A percentile compares a stretch with the other conserved stretches of the same genome.
Conservation (phyloP, 2,113 vertebrate genomes). For the Ivindomyrus marchei region DNA sequence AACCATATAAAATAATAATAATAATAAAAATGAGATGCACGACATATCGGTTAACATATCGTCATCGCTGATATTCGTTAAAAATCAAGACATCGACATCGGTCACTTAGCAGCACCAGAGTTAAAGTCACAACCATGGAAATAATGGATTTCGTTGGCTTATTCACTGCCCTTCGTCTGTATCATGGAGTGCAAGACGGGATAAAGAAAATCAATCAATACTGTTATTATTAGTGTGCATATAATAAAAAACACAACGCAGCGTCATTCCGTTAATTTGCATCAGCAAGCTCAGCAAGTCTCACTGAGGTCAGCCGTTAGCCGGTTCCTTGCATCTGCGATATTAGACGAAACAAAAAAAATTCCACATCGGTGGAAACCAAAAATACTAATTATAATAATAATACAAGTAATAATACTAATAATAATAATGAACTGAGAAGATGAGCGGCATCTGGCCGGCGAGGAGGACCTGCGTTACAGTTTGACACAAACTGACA, state of each 20-base stretch:
- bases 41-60: not conserved
- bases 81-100: not conserved
- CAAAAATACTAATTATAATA: not conserved
- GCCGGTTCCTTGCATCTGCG: not conserved
- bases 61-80: not conserved
- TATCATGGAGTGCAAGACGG: not conserved
- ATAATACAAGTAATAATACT: not conserved
- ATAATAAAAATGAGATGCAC: not conserved
- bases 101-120: not conserved
- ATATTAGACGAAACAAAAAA: not conserved
- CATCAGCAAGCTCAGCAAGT: not conserved
- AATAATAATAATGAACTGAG: not conserved
- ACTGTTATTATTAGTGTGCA: not conserved
- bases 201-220: not conserved
- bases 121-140: not conserved
- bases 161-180: not conserved
- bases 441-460: not conserved
- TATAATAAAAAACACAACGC: not conserved
- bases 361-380: not conserved
- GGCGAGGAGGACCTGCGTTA: not conserved
- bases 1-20: not conserved
- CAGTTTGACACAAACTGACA: not conserved
- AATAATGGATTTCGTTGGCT: not conserved
- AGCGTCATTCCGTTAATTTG: not conserved
- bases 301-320: not conserved